A percentile compares a stretch with the other conserved stretches of the same genome.
These are phyloP conservation scores for Tetraneura akinire DNA, from an alignment of 1,140 invertebrate genomes.

Conservation along the genomic window DNA sequence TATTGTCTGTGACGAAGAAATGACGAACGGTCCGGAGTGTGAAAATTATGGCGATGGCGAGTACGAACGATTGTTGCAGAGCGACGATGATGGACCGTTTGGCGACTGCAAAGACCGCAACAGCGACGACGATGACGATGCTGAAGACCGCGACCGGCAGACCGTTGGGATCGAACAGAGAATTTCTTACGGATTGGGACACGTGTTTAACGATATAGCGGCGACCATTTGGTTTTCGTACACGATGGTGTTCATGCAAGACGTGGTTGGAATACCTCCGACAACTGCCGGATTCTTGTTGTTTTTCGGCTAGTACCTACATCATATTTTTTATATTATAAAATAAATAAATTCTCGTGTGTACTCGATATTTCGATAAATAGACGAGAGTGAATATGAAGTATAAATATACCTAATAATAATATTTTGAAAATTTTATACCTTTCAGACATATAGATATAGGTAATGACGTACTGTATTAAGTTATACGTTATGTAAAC, in stretches of 20 bases:
- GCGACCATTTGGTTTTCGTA: conserved; percentile 95
- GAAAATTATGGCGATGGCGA: conserved; percentile 14
- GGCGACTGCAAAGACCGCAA: not conserved
- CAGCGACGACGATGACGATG: not conserved
- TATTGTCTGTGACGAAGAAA: no score
- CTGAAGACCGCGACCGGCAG: not conserved
- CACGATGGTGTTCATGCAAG: conserved; percentile 82
- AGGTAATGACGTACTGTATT: no score
- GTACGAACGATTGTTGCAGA: conserved; percentile 30
- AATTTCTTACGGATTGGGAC: conserved; percentile 76
- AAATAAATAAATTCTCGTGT: no score
- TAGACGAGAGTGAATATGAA: no score
- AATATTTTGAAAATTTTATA: no score
- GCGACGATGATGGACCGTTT: not conserved
- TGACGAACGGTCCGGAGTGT: not conserved
- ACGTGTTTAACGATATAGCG: conserved; percentile 88
- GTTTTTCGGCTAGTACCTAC: conserved; percentile 66
- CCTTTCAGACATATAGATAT: no score
- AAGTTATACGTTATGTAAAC: no score
- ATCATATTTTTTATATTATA: not conserved
- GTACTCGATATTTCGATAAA: no score
- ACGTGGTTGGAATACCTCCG: conserved; percentile 72
- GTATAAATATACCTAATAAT: no score
- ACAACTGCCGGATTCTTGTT: conserved; percentile 75
- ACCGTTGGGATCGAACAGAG: conserved; percentile 59